A percentile compares a stretch with the other conserved stretches of the same genome.
Conservation (phyloP, 2,113 vertebrate genomes). For the Myanophis thanlyinensis region DNA sequence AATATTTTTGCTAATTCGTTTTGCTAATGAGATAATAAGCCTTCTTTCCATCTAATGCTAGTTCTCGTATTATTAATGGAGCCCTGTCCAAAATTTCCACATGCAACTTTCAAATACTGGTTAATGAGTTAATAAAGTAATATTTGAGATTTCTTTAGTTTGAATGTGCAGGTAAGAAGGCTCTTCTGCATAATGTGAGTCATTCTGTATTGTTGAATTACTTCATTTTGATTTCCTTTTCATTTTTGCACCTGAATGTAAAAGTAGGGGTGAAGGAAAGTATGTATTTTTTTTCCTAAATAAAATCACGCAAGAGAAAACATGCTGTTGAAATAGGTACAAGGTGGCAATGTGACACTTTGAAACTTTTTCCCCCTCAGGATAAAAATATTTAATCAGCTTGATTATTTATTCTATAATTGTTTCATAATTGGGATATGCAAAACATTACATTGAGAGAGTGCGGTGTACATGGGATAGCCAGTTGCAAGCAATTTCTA, state of each 20-base stretch:
- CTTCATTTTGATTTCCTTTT: neutral
- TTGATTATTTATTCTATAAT: neutral
- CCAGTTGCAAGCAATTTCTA: neutral
- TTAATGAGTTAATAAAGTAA: slow-evolving; percentile 16
- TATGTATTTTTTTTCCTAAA: neutral
- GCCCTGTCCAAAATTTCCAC: slow-evolving; percentile 17
- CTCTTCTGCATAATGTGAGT: neutral
- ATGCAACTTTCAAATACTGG: slow-evolving; percentile 28
- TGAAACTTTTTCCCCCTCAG: neutral
- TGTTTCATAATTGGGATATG: neutral
- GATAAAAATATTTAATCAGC: neutral
- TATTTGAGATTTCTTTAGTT: neutral
- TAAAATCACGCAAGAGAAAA: neutral
- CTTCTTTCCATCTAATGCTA: slow-evolving; percentile 34
- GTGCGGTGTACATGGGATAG: neutral
- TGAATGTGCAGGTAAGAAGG: neutral
- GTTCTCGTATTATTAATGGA: slow-evolving; percentile 48
- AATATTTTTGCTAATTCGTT: slow-evolving; percentile 57
- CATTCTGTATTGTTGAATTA: neutral
- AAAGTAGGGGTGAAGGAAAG: neutral
- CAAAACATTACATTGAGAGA: neutral
- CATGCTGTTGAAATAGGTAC: neutral
- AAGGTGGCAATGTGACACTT: neutral
- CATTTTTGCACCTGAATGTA: neutral
- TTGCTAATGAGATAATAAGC: slow-evolving; percentile 60